Evolutionary conservation across 2,888 invertebrate species (phyloP).

Genomic region (Perizoma flavofasciatum): DNA sequence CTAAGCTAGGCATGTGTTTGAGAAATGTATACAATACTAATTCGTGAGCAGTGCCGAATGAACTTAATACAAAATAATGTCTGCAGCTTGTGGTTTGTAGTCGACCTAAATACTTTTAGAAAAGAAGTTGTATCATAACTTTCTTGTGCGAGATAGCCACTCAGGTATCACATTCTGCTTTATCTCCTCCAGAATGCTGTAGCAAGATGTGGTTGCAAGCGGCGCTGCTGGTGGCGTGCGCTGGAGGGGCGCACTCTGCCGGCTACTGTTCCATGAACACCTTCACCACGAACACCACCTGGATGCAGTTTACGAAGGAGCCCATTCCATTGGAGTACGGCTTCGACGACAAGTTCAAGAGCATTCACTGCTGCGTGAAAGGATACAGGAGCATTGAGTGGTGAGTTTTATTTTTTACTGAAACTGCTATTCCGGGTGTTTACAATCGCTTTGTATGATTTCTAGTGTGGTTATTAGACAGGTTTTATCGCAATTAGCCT

Average conservation of each 20-base stretch:
- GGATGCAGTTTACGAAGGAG: slow-evolving; percentile 90
- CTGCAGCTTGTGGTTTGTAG: not conserved
- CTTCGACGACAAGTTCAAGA: slow-evolving; percentile 87
- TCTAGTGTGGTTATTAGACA: no score
- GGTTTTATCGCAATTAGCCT: no score
- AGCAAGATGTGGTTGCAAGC: slow-evolving; percentile 59
- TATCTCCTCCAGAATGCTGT: slow-evolving; percentile 51
- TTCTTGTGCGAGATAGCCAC: not conserved
- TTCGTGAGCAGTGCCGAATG: no score
- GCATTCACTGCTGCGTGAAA: slow-evolving; percentile 90
- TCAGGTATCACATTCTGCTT: slow-evolving; percentile 3
- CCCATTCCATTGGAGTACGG: slow-evolving; percentile 87
- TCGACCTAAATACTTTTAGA: no score
- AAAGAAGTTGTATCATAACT: not conserved
- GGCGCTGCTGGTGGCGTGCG: slow-evolving; percentile 53
- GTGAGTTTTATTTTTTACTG: slow-evolving; percentile 76
- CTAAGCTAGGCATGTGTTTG: no score
- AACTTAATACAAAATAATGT: no score
- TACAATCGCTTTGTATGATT: no score
- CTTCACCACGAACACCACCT: slow-evolving; percentile 82
- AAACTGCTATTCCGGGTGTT: no score
- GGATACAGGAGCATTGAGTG: slow-evolving; percentile 92
- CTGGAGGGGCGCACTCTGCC: slow-evolving; percentile 53
- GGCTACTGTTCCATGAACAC: slow-evolving; percentile 85
- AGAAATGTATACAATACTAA: no score